These are phyloP conservation scores for Drosophila prolongata DNA, from an alignment of 2,888 invertebrate genomes.

Conservation along the genomic window DNA sequence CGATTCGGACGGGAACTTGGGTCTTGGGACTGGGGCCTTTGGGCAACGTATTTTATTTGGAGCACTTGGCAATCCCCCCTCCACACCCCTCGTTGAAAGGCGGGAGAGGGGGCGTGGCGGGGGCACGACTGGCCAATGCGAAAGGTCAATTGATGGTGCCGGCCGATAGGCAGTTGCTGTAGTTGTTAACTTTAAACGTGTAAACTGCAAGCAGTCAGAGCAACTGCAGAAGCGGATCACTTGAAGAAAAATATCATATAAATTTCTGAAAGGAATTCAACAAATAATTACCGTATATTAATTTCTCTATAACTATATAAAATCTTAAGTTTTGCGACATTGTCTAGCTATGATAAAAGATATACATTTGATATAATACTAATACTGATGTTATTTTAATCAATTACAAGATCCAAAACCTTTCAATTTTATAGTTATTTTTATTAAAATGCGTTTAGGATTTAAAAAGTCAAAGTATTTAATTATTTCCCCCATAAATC, in stretches of 20 bases:
- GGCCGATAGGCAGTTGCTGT: constrained; percentile 67
- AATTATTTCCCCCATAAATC: too few species aligned
- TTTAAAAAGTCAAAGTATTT: too few species aligned
- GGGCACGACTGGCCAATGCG: constrained; percentile 69
- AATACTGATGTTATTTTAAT: too few species aligned
- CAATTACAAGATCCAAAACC: too few species aligned
- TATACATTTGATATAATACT: too few species aligned
- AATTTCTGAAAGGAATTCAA: background rate
- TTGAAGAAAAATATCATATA: background rate
- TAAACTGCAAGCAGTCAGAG: constrained; percentile 50
- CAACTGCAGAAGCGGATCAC: constrained; percentile 7
- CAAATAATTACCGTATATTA: too few species aligned
- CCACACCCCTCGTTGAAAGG: constrained; percentile 57
- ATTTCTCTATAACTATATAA: too few species aligned
- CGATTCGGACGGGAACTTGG: constrained; percentile 11
- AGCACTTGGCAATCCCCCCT: constrained; percentile 60
- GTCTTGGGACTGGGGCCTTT: background rate
- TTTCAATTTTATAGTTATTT: too few species aligned
- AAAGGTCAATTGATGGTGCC: constrained; percentile 79
- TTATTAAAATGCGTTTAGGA: too few species aligned
- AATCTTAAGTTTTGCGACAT: too few species aligned
- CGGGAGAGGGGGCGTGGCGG: constrained; percentile 1
- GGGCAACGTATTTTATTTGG: constrained; percentile 69
- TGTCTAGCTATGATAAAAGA: too few species aligned
- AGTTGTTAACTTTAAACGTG: constrained; percentile 74